Base-by-base conservation (phyloP, 2,113 vertebrate species). In the Sebastes schlegelii region DNA sequence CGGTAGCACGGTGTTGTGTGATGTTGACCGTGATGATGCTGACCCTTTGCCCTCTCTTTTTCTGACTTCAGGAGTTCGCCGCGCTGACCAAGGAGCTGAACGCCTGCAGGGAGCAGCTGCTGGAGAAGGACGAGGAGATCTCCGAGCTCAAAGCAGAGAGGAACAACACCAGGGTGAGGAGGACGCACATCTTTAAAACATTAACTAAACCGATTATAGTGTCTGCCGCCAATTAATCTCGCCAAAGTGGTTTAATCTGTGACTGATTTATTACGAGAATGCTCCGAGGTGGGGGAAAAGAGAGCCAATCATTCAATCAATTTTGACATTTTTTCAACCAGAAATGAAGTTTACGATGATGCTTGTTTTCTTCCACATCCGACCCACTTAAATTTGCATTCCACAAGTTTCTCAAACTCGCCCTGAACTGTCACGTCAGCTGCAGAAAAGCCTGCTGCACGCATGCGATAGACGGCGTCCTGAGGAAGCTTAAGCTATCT, bases 111-210 rank as follows among this genome's bases (percentile, higher is more conserved):
- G 98, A 99, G 87, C 97, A 99, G 90, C 95, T 99, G 86, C 95
- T 99, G 90, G 98, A 99, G 94, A 99, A 99, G 84, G 98, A 99
- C 94, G 98, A 99, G 91, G 98, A 99, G 93, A 99, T 99, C 91
- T 98, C 97, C 7, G 98, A 99, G 93, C 96, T 99, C 77, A 99
- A 99, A 95, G 98, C 98, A 11, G 98, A 99, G 95, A 97, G 98
- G 91, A 99, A 99, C 93, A 99, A 99, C 94, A 99, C 98, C 64
- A 90, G 94, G 94, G 94, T 94, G 87, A 80, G 85, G 42, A 9
- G 21, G 55, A 58, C 4, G 51, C 23, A 1, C 23, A 21, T 4
- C 34, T 42, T 26, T 5, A 34, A 64, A 55, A 10, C n/a, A 16
- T 54, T 49, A 12, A 65, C n/a, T 12, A 6, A 57, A 19, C 17